phyloP scores from a whole-genome alignment of 1,140 invertebrate genomes.

The Neodiprion virginianus region DNA sequence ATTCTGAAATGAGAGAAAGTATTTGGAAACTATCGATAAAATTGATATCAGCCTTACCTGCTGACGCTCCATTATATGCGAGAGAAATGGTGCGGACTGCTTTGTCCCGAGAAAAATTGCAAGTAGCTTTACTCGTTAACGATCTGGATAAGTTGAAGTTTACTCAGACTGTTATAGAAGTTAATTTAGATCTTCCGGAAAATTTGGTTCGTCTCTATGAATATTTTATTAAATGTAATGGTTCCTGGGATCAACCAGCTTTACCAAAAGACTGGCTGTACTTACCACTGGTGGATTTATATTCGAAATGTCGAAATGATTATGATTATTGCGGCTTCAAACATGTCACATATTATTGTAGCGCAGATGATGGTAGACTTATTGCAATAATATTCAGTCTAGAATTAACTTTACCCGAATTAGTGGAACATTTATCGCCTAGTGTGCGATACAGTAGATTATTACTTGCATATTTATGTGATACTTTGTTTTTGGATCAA shows the following conservation, averaged over 20 bases:
- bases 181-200: background rate
- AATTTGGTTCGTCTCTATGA: conserved; percentile 33
- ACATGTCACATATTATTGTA: conserved; percentile 4
- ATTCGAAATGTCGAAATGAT: conserved; percentile 54
- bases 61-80: conserved; percentile 35
- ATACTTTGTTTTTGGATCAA: conserved; percentile 43
- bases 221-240: conserved; percentile 37
- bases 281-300: conserved; percentile 67
- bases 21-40: conserved; percentile 53
- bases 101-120: conserved; percentile 9
- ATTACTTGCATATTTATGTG: conserved; percentile 50
- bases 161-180: background rate
- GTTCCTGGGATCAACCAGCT: conserved; percentile 50
- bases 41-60: conserved; percentile 50
- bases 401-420: conserved; percentile 45
- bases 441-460: conserved; percentile 52
- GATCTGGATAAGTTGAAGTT: conserved; percentile 17
- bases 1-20: conserved; percentile 27
- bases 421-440: conserved; percentile 42
- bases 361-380: conserved; percentile 36
- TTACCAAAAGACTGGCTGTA: conserved; percentile 76
- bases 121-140: conserved; percentile 23
- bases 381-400: conserved; percentile 44
- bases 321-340: background rate
- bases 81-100: conserved; percentile 34